A percentile compares a stretch with the other conserved stretches of the same genome.
Evolutionary conservation across 1,140 invertebrate genomes (phyloP).

Genomic region (Drosophila arizonae): DNA sequence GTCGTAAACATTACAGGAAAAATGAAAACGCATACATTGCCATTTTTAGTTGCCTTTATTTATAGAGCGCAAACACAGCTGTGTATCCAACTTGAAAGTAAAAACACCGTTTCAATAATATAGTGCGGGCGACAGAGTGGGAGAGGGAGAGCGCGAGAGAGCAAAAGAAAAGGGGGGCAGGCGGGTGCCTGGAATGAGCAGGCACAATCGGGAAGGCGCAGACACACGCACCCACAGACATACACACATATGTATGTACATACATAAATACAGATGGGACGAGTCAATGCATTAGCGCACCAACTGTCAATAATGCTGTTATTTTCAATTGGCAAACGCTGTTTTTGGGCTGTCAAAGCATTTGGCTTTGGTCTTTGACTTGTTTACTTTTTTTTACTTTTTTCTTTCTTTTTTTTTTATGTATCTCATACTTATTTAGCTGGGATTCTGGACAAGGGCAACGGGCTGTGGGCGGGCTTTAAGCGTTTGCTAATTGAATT

Average conservation of each 20-base stretch:
- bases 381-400: conserved; percentile 10
- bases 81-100: conserved; percentile 48
- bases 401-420: conserved; percentile 25
- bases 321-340: conserved; percentile 51
- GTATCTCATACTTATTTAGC: conserved; percentile 4
- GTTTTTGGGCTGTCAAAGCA: conserved; percentile 41
- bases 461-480: conserved; percentile 24
- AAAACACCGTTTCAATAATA: conserved; percentile 50
- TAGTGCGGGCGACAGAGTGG: conserved; percentile 22
- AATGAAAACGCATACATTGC: conserved; percentile 53
- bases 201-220: not conserved
- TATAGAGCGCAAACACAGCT: conserved; percentile 76
- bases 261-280: not conserved
- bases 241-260: not conserved
- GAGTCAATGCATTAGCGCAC: conserved; percentile 49
- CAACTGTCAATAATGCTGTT: conserved; percentile 67
- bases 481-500: conserved; percentile 66
- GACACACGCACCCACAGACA: not conserved
- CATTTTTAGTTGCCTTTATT: conserved; percentile 73
- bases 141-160: not conserved
- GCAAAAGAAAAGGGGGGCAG: not conserved
- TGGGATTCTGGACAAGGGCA: conserved; percentile 1
- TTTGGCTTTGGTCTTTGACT: conserved; percentile 24
- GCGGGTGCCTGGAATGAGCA: conserved; percentile 5
- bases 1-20: conserved; percentile 34